These are phyloP conservation scores for Scomber scombrus DNA, from an alignment of 2,113 vertebrate species.

Conservation along the genomic window DNA sequence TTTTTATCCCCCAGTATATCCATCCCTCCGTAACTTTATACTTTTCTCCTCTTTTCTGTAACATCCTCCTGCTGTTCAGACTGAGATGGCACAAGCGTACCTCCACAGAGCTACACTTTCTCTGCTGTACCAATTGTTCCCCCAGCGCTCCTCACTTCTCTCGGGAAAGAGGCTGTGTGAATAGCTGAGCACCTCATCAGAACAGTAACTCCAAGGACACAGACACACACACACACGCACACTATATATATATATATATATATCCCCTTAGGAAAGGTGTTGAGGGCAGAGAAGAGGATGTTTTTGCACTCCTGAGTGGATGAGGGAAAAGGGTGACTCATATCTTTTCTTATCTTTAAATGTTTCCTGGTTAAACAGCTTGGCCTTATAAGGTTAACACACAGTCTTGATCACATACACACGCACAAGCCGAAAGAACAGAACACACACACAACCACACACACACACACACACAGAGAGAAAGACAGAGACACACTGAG, in stretches of 20 bases:
- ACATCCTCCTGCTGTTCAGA: not conserved
- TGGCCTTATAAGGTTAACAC: slow-evolving; percentile 70
- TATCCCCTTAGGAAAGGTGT: slow-evolving; percentile 40
- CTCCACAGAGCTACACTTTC: slow-evolving; percentile 9
- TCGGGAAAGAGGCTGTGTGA: slow-evolving; percentile 51
- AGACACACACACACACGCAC: slow-evolving; percentile 21
- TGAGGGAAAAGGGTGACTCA: slow-evolving; percentile 70
- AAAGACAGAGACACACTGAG: not conserved
- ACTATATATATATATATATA: slow-evolving; percentile 17
- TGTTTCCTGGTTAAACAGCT: slow-evolving; percentile 63
- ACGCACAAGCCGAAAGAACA: not conserved
- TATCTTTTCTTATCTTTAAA: slow-evolving; percentile 71
- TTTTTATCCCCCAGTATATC: no score
- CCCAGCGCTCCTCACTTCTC: slow-evolving; percentile 38
- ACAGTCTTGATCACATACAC: slow-evolving; percentile 15
- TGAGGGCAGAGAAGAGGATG: slow-evolving; percentile 66
- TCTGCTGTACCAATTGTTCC: slow-evolving; percentile 52
- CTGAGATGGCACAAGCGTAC: slow-evolving; percentile 2
- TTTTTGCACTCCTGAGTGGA: slow-evolving; percentile 64
- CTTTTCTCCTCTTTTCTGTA: not conserved
- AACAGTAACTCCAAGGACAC: slow-evolving; percentile 14
- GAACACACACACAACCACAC: slow-evolving; percentile 9
- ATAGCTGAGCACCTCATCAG: slow-evolving; percentile 68
- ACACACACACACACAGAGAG: slow-evolving; percentile 23
- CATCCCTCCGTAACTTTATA: no score